Conservation (phyloP, 2,888 invertebrate species). For the Lithophane ornitopus region DNA sequence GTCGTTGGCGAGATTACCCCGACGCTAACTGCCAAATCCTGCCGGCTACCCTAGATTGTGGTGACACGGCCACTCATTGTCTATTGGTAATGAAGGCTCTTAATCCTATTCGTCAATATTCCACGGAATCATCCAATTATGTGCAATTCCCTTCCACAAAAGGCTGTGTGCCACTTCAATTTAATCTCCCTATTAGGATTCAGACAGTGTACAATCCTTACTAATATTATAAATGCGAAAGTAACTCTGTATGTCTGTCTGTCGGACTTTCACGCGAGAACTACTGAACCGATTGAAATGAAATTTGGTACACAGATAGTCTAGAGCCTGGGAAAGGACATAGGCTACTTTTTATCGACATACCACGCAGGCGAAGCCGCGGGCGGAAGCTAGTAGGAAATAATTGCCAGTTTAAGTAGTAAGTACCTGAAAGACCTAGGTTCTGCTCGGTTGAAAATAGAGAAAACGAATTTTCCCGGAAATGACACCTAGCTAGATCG, state of each 20-base stretch:
- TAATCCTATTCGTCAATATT: neutral
- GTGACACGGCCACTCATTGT: neutral
- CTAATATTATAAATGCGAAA: too few species aligned
- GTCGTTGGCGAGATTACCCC: neutral
- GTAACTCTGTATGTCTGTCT: too few species aligned
- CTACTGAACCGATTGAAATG: too few species aligned
- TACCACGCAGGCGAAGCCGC: too few species aligned
- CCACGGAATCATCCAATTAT: neutral
- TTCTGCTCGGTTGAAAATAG: too few species aligned
- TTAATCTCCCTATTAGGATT: neutral
- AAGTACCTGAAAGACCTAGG: too few species aligned
- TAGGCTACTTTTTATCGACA: too few species aligned
- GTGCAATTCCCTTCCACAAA: neutral
- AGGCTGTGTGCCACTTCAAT: neutral
- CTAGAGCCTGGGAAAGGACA: too few species aligned
- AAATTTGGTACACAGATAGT: too few species aligned
- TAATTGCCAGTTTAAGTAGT: neutral
- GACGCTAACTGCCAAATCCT: neutral
- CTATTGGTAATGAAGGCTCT: neutral
- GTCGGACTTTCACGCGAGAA: too few species aligned
- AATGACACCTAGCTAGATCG: too few species aligned
- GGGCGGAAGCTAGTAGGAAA: neutral
- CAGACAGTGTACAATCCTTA: neutral
- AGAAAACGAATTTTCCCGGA: too few species aligned
- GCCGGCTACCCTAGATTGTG: neutral